Evolutionary conservation across 2,888 invertebrate species (phyloP).

Genomic region (Sycophila texana): DNA sequence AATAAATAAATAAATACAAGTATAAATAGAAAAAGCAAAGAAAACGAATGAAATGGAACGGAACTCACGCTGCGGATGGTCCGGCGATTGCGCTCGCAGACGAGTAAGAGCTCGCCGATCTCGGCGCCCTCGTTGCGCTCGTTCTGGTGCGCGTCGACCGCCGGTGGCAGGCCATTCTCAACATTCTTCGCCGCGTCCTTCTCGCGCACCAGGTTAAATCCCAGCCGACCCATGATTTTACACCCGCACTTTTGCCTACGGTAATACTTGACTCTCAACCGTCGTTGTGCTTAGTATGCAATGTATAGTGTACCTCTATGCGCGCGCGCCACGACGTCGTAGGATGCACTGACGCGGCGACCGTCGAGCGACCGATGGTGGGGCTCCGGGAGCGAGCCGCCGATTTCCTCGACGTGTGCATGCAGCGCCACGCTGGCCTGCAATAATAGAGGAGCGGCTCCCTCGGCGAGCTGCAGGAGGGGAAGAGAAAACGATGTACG

Average conservation of each 20-base stretch:
- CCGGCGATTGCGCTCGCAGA: slow-evolving; percentile 33
- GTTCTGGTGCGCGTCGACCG: slow-evolving; percentile 19
- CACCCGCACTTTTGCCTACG: background rate
- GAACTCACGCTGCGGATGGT: slow-evolving; percentile 41
- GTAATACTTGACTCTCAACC: background rate
- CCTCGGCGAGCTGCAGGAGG: too few relatives aligned
- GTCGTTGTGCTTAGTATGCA: background rate
- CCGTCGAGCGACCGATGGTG: too few relatives aligned
- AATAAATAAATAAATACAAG: background rate
- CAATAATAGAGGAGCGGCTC: too few relatives aligned
- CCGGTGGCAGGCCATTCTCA: slow-evolving; percentile 6
- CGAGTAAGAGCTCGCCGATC: slow-evolving; percentile 38
- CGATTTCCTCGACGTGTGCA: too few relatives aligned
- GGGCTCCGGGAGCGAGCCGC: too few relatives aligned
- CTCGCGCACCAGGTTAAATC: slow-evolving; percentile 46
- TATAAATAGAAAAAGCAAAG: background rate
- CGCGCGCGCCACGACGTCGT: background rate
- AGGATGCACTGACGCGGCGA: too few relatives aligned
- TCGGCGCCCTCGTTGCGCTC: slow-evolving; percentile 43
- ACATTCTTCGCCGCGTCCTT: slow-evolving; percentile 29
- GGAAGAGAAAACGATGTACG: too few relatives aligned
- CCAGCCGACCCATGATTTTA: slow-evolving; percentile 42
- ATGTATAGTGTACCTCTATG: too few relatives aligned
- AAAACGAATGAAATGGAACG: background rate
- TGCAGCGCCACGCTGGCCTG: too few relatives aligned